Conservation (phyloP, 2,113 vertebrate species). For the Eleginops maclovinus region DNA sequence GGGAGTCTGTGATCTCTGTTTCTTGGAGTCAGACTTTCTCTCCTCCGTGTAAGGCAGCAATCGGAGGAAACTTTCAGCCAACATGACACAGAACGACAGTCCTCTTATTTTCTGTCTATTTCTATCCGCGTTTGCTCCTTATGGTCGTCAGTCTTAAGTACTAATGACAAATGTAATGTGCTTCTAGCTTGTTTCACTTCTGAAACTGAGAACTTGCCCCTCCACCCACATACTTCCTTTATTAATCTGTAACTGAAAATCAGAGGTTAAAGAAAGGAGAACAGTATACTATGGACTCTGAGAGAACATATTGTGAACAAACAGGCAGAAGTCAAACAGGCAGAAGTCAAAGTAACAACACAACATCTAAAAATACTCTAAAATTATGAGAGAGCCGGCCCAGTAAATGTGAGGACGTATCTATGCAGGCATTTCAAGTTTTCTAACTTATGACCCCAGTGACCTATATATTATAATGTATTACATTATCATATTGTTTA, state of each 20-base stretch:
- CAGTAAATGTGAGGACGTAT: not conserved
- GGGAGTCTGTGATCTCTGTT: not conserved
- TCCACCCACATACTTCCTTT: slow-evolving; percentile 70
- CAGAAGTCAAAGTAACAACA: not conserved
- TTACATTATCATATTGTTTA: not conserved
- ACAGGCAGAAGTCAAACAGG: not conserved
- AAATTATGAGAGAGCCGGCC: not conserved
- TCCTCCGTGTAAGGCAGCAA: slow-evolving; percentile 72
- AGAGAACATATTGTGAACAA: not conserved
- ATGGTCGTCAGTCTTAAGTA: not conserved
- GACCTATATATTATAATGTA: not conserved
- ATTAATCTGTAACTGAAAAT: slow-evolving; percentile 38
- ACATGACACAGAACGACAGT: slow-evolving; percentile 57
- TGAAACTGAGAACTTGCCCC: slow-evolving; percentile 42
- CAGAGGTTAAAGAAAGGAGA: slow-evolving; percentile 10
- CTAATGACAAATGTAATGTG: not conserved
- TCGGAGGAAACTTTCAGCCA: slow-evolving; percentile 79
- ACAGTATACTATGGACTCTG: not conserved
- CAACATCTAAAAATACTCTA: not conserved
- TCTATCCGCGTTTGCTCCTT: not conserved
- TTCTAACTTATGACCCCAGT: not conserved
- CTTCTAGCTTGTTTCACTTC: slow-evolving; percentile 76
- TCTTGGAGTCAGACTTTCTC: slow-evolving; percentile 31
- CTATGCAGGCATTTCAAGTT: not conserved
- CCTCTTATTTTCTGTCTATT: not conserved